phyloP scores from a whole-genome alignment of 2,797 vertebrate species.

The Anabacerthia variegaticeps region DNA sequence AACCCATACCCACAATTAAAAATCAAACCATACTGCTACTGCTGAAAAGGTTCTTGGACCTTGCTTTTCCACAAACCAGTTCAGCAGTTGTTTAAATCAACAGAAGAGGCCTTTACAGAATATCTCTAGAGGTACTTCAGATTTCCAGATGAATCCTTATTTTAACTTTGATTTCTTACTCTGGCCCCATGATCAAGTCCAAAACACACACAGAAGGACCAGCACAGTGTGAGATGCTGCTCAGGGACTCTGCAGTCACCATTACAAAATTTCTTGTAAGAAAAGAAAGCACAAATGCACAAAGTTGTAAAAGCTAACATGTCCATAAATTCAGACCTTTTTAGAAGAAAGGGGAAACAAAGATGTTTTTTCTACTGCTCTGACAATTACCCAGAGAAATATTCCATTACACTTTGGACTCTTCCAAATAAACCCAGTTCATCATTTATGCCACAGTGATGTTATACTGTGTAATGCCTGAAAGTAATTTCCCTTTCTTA shows the following conservation, averaged over 20 bases:
- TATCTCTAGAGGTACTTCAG: not conserved
- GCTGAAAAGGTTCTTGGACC: not conserved
- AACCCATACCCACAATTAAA: not conserved
- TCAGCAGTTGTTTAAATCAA: not conserved
- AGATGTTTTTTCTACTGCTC: not conserved
- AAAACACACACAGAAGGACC: accelerated
- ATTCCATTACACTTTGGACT: not conserved
- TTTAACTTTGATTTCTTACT: not conserved
- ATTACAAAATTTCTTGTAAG: not conserved
- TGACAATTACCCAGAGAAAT: not conserved
- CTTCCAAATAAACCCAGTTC: not conserved
- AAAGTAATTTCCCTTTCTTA: not conserved
- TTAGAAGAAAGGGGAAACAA: not conserved
- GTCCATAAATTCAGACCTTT: not conserved
- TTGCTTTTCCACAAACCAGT: not conserved
- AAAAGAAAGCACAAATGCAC: not conserved
- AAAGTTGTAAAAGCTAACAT: not conserved
- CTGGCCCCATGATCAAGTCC: not conserved
- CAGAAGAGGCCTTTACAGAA: not conserved
- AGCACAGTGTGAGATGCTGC: not conserved
- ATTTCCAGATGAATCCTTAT: not conserved
- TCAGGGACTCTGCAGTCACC: not conserved
- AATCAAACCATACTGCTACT: not conserved
- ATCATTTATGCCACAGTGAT: not conserved
- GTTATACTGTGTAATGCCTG: not conserved